Percentiles rank a stretch among this genome's conserved stretches.
phyloP scores from a whole-genome alignment of 2,113 vertebrate genomes.

The Poeciliopsis prolifica region DNA sequence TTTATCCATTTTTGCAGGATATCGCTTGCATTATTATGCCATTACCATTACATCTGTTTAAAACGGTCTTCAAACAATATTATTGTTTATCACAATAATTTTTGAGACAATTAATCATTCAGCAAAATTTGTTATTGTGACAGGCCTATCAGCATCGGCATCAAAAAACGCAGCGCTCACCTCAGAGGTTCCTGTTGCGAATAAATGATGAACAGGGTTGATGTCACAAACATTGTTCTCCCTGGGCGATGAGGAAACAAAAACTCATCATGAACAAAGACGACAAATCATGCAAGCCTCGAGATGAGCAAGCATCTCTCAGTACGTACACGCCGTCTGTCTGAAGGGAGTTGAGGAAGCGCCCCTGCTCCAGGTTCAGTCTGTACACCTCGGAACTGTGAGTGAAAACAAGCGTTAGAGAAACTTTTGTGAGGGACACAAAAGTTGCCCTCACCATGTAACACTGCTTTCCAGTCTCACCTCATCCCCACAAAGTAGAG shows the following conservation, averaged over 20 bases:
- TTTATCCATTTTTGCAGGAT: too few species aligned
- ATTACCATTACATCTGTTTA: too few species aligned
- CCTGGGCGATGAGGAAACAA: conserved; percentile 69
- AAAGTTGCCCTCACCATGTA: background rate
- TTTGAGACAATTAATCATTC: too few species aligned
- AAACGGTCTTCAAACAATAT: too few species aligned
- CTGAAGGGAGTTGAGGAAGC: conserved; percentile 93
- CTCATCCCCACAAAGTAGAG: conserved; percentile 96
- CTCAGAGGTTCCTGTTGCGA: conserved; percentile 91
- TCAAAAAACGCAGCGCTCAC: conserved; percentile 64
- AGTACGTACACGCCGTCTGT: conserved; percentile 90
- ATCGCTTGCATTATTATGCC: too few species aligned
- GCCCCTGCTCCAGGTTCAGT: conserved; percentile 94
- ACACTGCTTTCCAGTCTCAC: conserved; percentile 67
- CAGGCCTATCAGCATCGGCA: background rate
- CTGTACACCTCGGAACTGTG: conserved; percentile 92
- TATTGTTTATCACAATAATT: too few species aligned
- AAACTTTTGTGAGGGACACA: background rate
- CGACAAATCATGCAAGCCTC: background rate
- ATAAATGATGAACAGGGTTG: conserved; percentile 90
- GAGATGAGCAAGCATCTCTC: background rate
- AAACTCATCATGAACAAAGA: background rate
- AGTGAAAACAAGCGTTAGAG: background rate
- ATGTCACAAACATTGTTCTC: conserved; percentile 95
- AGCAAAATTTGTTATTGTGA: too few species aligned